Evolutionary conservation across 2,888 invertebrate species (phyloP).

Genomic region (Aromia moschata): DNA sequence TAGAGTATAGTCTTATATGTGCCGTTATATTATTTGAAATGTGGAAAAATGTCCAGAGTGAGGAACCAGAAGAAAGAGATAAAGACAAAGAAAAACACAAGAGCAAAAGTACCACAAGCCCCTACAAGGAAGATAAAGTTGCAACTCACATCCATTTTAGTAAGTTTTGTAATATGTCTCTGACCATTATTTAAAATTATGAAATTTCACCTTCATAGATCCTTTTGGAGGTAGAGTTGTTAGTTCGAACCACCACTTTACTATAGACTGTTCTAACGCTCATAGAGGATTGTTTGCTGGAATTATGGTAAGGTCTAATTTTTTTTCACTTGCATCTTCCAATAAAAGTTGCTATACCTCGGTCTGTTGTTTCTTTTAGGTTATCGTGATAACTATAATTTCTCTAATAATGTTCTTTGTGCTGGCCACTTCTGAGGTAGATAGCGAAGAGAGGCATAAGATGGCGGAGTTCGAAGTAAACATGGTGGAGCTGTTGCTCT

Average conservation of each 20-base stretch:
- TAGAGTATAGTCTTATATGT: slow-evolving; percentile 96
- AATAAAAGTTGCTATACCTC: too few species aligned
- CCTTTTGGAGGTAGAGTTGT: slow-evolving; percentile 52
- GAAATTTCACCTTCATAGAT: too few species aligned
- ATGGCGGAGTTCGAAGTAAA: slow-evolving; percentile 61
- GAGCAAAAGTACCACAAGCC: slow-evolving; percentile 1
- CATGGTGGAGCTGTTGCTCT: slow-evolving; percentile 78
- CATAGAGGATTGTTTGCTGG: slow-evolving; percentile 91
- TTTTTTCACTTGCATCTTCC: too few species aligned
- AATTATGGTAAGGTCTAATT: slow-evolving; percentile 42
- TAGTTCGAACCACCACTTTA: slow-evolving; percentile 84
- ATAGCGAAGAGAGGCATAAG: slow-evolving; percentile 64
- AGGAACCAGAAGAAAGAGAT: slow-evolving; percentile 27
- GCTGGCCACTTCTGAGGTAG: slow-evolving; percentile 66
- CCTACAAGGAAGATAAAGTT: slow-evolving; percentile 33
- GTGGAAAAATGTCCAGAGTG: slow-evolving; percentile 76
- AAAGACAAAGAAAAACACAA: slow-evolving; percentile 23
- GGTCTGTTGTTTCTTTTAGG: slow-evolving; percentile 25
- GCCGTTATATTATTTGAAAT: slow-evolving; percentile 96
- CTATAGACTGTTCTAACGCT: slow-evolving; percentile 92
- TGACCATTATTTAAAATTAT: too few species aligned
- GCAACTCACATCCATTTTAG: slow-evolving; percentile 44
- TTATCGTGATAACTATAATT: slow-evolving; percentile 84
- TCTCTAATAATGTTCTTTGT: slow-evolving; percentile 92
- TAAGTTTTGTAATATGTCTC: slow-evolving; percentile 28